Evolutionary conservation across 2,888 invertebrate genomes (phyloP), one percentile per base, ranked within the genome.

Genomic region (Heteropelma amictum): DNA sequence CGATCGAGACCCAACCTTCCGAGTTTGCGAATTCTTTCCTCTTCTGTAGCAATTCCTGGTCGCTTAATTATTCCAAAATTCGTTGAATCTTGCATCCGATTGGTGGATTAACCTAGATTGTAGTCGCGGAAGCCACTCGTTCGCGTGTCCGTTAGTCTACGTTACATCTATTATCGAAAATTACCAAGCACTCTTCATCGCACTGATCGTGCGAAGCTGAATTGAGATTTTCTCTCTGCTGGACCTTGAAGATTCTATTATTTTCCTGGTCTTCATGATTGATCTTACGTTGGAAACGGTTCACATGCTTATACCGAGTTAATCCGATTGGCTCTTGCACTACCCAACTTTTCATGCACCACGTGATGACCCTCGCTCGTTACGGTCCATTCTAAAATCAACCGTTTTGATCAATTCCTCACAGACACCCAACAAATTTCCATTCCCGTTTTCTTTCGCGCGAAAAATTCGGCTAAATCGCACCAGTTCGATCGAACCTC

Each of bases 261-360:
- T 72, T 33, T 58, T 63, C 17, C 58, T 72, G 10, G 68, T 53
- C 26, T 72, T 76, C 76, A 76, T 72, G 49, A 51, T 30, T 42
- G 58, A 58, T 28, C 51, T 21, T 19, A 35, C 3, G 17, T 33
- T 56, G 28, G 5, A 19, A 67, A 63, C 72, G 23, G 42, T 63
- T 63, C 26, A 17, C 38, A 6, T 1, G 10, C 19, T 19, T 14
- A 12, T 28, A n/a, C 23, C 30, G 7, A 21, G 49, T 51, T 33
- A 54, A n/a, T 38, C 10, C 6, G 21, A 51, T 35, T 6, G 14
- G 17, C 68, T 53, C 19, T 49, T 23, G 61, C 67, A 67, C 61
- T 45, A 21, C 1, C 21, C 42, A 12, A 17, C 38, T 35, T 54
- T 28, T 1, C 26, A 26, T 12, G 28, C 30, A 23, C 40, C 53